Evolutionary conservation across 2,888 invertebrate genomes (phyloP).

Genomic region (Agrilus biguttatus): DNA sequence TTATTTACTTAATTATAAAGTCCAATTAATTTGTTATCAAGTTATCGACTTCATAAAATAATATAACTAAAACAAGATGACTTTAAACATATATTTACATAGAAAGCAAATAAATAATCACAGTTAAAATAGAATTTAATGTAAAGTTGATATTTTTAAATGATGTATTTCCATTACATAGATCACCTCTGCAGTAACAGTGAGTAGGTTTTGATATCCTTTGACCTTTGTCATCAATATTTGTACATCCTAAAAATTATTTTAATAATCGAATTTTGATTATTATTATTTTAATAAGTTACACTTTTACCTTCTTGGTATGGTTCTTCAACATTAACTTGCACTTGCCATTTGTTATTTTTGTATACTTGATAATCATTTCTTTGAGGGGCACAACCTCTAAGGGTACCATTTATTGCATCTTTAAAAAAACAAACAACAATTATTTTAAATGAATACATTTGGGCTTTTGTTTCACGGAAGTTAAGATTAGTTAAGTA

Average conservation of each 20-base stretch:
- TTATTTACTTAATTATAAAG: too few relatives aligned
- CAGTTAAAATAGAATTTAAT: too few relatives aligned
- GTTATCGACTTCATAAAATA: too few relatives aligned
- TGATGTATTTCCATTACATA: constrained; percentile 44
- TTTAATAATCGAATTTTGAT: too few relatives aligned
- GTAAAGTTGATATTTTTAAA: not conserved
- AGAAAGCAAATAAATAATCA: too few relatives aligned
- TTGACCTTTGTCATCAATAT: constrained; percentile 47
- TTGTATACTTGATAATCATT: constrained; percentile 46
- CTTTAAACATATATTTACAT: too few relatives aligned
- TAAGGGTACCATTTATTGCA: constrained; percentile 41
- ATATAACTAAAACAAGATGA: too few relatives aligned
- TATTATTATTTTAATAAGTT: too few relatives aligned
- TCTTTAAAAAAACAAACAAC: constrained; percentile 31
- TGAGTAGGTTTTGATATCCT: constrained; percentile 46
- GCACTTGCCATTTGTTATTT: constrained; percentile 48
- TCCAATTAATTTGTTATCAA: too few relatives aligned
- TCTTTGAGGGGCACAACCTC: constrained; percentile 65
- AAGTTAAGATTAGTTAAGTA: too few relatives aligned
- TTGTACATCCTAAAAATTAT: constrained; percentile 36
- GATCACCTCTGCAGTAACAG: constrained; percentile 61
- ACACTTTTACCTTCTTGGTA: constrained; percentile 40
- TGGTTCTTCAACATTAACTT: constrained; percentile 51
- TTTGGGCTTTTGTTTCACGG: too few relatives aligned
- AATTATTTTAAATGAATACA: not conserved